Base-by-base conservation (phyloP, 2,113 vertebrate genomes). In the Caranx ignobilis region DNA sequence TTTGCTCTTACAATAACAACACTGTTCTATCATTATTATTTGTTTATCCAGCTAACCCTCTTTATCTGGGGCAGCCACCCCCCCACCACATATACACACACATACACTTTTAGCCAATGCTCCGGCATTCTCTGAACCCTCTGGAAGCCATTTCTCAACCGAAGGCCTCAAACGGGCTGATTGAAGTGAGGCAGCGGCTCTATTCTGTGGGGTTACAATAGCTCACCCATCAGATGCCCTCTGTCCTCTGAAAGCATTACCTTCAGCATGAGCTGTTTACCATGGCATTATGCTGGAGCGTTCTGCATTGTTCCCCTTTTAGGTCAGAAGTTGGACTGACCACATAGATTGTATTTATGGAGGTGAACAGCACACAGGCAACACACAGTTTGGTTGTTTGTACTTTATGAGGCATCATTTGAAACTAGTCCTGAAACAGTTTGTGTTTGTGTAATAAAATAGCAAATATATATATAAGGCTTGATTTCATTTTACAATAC, bases 1-100 rank as follows among this genome's bases (percentile, higher is more conserved):
- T 85, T 88, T 85, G 84, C 82, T 82, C 69, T 78, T 89, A 91
- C 88, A 91, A 93, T 84, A 91, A 89, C 91, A 92, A 87, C 86
- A 66, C 87, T 79, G 87, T 88, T 88, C 77, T 65, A 72, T 87
- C 60, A 26, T 90, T 71, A 90, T 81, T 89, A 86, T 78, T 87
- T 90, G 85, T 90, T 90, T 91, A 84, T 85, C 85, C 83, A 79
- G 88, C 74, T 87, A 88, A 82, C 77, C 77, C 84, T 76, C 75
- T 91, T 89, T 91, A 93, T 91, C 89, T 88, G 82, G 91, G 88
- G 76, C 84, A 79, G 37, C 68, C 71, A 56, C 55, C 52, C 64
- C 21, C 41, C 19, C 69, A 48, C 55, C 32, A 26, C 26, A 26
- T 26, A 26, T 26, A 26, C 26, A 26, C 26, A 26, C n/a, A 43